These are phyloP conservation scores for Danionella cerebrum DNA, from an alignment of 2,113 vertebrate species.

Conservation along the genomic window DNA sequence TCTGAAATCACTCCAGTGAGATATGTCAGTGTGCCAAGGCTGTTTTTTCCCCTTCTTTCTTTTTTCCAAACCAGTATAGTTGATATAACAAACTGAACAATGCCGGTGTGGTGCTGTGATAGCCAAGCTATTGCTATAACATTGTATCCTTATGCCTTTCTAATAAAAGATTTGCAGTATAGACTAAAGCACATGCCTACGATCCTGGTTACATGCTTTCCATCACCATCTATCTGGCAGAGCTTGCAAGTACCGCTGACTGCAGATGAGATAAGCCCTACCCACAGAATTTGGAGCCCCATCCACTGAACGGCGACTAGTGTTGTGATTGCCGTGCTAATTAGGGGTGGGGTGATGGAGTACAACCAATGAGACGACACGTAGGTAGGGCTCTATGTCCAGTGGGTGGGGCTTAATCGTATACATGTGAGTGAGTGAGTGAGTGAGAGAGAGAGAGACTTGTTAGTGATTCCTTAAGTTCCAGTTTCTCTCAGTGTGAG, in stretches of 20 bases:
- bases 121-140: background rate
- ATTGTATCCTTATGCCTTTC: constrained; percentile 6
- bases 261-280: too few relatives aligned
- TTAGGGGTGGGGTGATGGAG: too few relatives aligned
- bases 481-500: constrained; percentile 11
- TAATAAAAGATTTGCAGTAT: background rate
- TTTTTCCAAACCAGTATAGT: background rate
- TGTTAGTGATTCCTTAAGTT: background rate
- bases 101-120: constrained; percentile 2
- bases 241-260: too few relatives aligned
- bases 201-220: background rate
- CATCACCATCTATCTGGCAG: too few relatives aligned
- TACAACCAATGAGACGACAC: too few relatives aligned
- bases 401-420: background rate
- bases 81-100: background rate
- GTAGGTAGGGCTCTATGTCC: background rate
- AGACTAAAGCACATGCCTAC: background rate
- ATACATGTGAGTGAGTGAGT: background rate
- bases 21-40: background rate
- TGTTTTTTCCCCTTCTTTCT: too few relatives aligned
- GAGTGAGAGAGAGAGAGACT: background rate
- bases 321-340: too few relatives aligned
- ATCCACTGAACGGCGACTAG: too few relatives aligned
- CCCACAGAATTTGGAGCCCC: too few relatives aligned
- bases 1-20: background rate